Conservation (phyloP, 1,140 invertebrate species). For the Mylabris phalerata region DNA sequence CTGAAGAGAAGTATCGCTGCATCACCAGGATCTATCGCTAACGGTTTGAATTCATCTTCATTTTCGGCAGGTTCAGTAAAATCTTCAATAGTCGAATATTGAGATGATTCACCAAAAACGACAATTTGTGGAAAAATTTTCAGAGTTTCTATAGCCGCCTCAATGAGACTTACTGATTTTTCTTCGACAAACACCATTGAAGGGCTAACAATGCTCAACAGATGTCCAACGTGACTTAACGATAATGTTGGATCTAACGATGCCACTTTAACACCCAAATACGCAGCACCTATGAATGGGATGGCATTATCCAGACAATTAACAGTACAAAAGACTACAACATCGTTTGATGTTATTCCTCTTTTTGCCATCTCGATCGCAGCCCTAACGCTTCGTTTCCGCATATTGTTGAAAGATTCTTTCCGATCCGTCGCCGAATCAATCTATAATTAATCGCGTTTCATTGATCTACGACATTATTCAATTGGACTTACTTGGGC, state of each 20-base stretch:
- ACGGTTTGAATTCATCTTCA: slow-evolving; percentile 29
- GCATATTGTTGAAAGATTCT: slow-evolving; percentile 6
- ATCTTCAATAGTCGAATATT: slow-evolving; percentile 15
- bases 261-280: slow-evolving; percentile 1
- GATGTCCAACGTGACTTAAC: slow-evolving; percentile 15
- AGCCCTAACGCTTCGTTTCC: slow-evolving; percentile 2
- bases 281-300: not conserved
- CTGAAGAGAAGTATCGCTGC: slow-evolving; percentile 44
- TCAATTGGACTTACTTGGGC: too few species aligned
- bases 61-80: slow-evolving; percentile 17
- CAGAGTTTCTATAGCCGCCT: slow-evolving; percentile 6
- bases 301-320: slow-evolving; percentile 10
- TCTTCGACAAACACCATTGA: slow-evolving; percentile 30
- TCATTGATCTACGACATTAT: too few species aligned
- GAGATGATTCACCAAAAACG: slow-evolving; percentile 14
- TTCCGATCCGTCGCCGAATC: not conserved
- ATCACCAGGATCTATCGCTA: slow-evolving; percentile 15
- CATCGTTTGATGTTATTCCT: slow-evolving; percentile 7
- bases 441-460: not conserved
- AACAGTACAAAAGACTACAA: slow-evolving; percentile 1
- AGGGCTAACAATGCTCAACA: slow-evolving; percentile 24
- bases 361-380: slow-evolving; percentile 2
- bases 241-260: slow-evolving; percentile 27
- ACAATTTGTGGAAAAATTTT: slow-evolving; percentile 19
- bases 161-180: slow-evolving; percentile 15